Percentiles rank a stretch among this genome's conserved stretches.
These are phyloP conservation scores for Amphilophus citrinellus DNA, from an alignment of 2,113 vertebrate species.

Conservation along the genomic window DNA sequence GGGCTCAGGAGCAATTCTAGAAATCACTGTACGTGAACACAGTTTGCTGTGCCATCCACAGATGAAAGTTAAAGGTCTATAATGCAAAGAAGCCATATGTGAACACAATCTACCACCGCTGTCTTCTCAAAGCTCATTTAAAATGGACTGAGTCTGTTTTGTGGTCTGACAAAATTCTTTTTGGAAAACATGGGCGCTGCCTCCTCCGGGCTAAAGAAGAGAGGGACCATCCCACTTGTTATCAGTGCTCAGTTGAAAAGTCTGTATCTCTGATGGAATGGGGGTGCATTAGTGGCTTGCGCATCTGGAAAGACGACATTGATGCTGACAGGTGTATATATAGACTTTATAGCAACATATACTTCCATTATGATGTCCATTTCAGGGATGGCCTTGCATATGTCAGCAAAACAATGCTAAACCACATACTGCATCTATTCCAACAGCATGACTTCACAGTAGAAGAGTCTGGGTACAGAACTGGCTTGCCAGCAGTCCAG, in stretches of 20 bases:
- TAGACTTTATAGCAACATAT: no score
- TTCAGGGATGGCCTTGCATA: no score
- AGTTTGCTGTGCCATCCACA: background rate
- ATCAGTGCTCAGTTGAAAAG: background rate
- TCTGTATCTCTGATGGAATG: background rate
- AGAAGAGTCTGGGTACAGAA: no score
- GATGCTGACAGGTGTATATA: background rate
- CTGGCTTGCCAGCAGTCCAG: no score
- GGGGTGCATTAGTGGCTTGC: background rate
- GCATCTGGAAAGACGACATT: background rate
- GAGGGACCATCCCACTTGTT: background rate
- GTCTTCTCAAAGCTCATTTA: background rate
- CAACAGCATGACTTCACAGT: no score
- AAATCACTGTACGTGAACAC: background rate
- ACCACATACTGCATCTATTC: no score
- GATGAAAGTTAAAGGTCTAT: background rate
- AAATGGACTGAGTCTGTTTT: background rate
- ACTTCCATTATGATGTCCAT: no score
- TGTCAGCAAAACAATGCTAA: no score
- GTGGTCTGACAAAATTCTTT: background rate
- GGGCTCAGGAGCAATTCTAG: background rate
- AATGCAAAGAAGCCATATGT: background rate
- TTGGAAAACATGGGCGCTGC: fast-evolving
- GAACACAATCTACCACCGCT: fast-evolving
- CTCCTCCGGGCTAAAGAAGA: background rate